Evolutionary conservation across 2,888 invertebrate genomes (phyloP).

Genomic region (Drosophila stalkeri): DNA sequence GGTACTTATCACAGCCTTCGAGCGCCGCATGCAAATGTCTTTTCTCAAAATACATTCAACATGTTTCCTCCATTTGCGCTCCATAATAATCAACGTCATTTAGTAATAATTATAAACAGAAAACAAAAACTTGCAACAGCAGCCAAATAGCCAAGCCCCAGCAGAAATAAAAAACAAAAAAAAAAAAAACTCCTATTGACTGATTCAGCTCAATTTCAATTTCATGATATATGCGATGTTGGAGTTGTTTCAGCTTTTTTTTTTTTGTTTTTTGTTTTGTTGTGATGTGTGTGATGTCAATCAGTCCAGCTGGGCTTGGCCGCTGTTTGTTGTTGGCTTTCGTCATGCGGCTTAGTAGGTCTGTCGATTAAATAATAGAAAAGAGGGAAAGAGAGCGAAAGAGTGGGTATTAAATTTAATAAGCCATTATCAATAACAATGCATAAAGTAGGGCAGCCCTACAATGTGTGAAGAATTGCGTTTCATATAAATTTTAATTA

Average conservation of each 20-base stretch:
- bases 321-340: slow-evolving; percentile 44
- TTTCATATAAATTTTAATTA: slow-evolving; percentile 15
- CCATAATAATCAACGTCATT: slow-evolving; percentile 77
- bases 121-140: slow-evolving; percentile 57
- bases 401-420: slow-evolving; percentile 33
- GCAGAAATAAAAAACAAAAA: slow-evolving; percentile 22
- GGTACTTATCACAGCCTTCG: slow-evolving; percentile 85
- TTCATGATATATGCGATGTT: slow-evolving; percentile 30
- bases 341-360: slow-evolving; percentile 68
- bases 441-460: slow-evolving; percentile 13
- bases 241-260: slow-evolving; percentile 11
- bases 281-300: slow-evolving; percentile 56
- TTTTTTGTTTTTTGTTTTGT: neutral
- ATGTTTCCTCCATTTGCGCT: slow-evolving; percentile 80
- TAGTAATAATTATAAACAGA: slow-evolving; percentile 76
- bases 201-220: slow-evolving; percentile 44
- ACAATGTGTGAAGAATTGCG: slow-evolving; percentile 1
- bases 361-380: slow-evolving; percentile 41
- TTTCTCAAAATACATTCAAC: slow-evolving; percentile 77
- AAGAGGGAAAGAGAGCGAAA: slow-evolving; percentile 4
- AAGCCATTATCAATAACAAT: slow-evolving; percentile 35
- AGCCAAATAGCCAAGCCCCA: slow-evolving; percentile 35
- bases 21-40: slow-evolving; percentile 82
- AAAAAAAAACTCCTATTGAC: slow-evolving; percentile 44
- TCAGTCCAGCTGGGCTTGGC: slow-evolving; percentile 74